Evolutionary conservation across 2,113 vertebrate species (phyloP).

Genomic region (Pelobates fuscus): DNA sequence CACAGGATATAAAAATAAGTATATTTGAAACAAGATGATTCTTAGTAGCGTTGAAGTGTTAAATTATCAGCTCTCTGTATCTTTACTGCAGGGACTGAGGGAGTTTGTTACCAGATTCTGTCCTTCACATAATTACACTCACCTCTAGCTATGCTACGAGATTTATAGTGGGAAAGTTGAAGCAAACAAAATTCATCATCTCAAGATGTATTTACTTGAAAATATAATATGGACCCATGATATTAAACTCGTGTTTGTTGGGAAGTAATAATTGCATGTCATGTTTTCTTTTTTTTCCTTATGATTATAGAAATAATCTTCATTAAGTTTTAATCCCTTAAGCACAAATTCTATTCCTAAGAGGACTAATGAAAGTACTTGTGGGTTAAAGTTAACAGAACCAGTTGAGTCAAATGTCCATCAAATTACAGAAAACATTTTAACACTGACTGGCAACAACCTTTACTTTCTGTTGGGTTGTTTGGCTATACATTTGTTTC

Average conservation of each 20-base stretch:
- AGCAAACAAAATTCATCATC: constrained; percentile 26
- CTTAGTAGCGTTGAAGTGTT: background rate
- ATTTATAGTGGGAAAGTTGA: constrained; percentile 12
- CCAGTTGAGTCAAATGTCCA: too few relatives aligned
- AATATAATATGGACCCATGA: background rate
- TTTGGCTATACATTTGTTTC: too few relatives aligned
- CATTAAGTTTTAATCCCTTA: background rate
- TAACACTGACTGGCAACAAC: too few relatives aligned
- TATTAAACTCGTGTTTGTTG: background rate
- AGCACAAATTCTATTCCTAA: too few relatives aligned
- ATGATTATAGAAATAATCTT: background rate
- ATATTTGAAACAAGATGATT: background rate
- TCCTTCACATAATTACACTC: constrained; percentile 37
- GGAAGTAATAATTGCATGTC: background rate
- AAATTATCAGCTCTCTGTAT: constrained; percentile 1
- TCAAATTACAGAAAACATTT: too few relatives aligned
- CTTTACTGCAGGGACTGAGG: constrained; percentile 16
- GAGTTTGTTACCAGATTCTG: constrained; percentile 18
- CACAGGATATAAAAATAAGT: constrained; percentile 7
- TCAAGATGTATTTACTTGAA: constrained; percentile 7
- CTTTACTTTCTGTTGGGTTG: too few relatives aligned
- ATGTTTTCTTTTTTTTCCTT: background rate
- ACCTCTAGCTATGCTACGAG: constrained; percentile 15
- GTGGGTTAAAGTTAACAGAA: too few relatives aligned
- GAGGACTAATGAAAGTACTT: too few relatives aligned